Base-by-base conservation (phyloP, 37 sponge, comb jelly and placozoan genomes). In the Spongilla lacustris region DNA sequence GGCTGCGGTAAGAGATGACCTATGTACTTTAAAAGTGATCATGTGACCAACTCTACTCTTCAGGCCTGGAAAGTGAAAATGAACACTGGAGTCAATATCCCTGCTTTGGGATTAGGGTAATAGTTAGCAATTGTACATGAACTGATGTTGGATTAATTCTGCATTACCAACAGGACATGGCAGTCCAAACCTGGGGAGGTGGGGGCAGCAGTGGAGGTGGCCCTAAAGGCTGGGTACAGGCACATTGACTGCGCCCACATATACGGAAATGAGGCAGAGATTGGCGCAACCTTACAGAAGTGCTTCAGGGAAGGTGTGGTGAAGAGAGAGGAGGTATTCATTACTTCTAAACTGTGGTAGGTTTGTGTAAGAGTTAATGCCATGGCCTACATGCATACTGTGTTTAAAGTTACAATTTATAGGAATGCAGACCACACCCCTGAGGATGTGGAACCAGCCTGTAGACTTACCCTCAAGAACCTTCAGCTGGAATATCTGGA, bases 191-290 rank as follows among this genome's bases (percentile, higher is more conserved):
- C 86, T 10, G 92, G 92, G 19, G 80, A 84, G 73, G 95, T 95
- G 0, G 95, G 84, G 35, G 86, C 83, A 24, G 95, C 95, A 26
- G 92, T 92, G 4, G 92, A 91, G 46, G 90, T 71, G n/a, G 95
- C 95, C 21, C 35, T 95, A 22, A 86, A 71, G 76, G 84, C 75
- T 33, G 96, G 96, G 48, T 96, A 96, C 67, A 67, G 87, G 23
- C 94, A 87, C 83, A 89, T 96, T 80, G 96, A 96, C 88, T 91
- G 94, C 89, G 94, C 96, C 24, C 89, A 89, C 72, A 89, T 91
- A 49, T 96, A 96, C 41, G 84, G 79, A 31, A 96, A 96, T 74
- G 96, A 96, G 38, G 90, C 36, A 1, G 96, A 96, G 76, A 70
- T 98, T 35, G 99, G 99, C 0, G 86, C 46, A 50, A 94, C 94